phyloP scores from a whole-genome alignment of 1,140 invertebrate species.

The Eumaeus atala region DNA sequence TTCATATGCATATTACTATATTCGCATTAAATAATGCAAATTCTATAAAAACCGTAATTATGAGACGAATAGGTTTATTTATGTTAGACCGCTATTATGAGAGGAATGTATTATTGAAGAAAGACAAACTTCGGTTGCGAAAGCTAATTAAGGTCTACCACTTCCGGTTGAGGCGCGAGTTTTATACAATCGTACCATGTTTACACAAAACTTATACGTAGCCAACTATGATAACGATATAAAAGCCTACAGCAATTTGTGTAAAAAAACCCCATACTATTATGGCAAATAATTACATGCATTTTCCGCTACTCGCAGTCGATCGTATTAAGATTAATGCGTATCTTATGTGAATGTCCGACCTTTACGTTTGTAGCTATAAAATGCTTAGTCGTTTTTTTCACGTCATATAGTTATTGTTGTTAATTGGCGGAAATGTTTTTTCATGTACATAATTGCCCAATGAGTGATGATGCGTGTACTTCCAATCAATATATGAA shows the following conservation, averaged over 20 bases:
- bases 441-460: slow-evolving; percentile 3
- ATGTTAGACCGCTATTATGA: too few relatives aligned
- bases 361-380: slow-evolving; percentile 27
- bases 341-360: slow-evolving; percentile 19
- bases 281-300: slow-evolving; percentile 25
- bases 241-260: background rate
- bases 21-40: too few relatives aligned
- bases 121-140: slow-evolving; percentile 31
- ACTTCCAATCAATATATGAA: background rate
- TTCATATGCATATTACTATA: too few relatives aligned
- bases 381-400: slow-evolving; percentile 21
- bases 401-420: slow-evolving; percentile 1
- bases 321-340: slow-evolving; percentile 26
- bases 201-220: background rate
- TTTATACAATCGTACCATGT: slow-evolving; percentile 7
- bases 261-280: slow-evolving; percentile 22
- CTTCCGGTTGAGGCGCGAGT: slow-evolving; percentile 50
- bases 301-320: slow-evolving; percentile 27
- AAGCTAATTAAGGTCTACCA: slow-evolving; percentile 44
- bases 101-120: slow-evolving; percentile 21
- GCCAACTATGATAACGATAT: too few relatives aligned
- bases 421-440: slow-evolving; percentile 4
- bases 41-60: too few relatives aligned
- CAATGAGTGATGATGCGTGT: slow-evolving; percentile 10
- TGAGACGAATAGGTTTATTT: too few relatives aligned